Evolutionary conservation across 1,140 invertebrate species (phyloP), one percentile per base, ranked within the genome.

Genomic region (Drosophila ercepeae): DNA sequence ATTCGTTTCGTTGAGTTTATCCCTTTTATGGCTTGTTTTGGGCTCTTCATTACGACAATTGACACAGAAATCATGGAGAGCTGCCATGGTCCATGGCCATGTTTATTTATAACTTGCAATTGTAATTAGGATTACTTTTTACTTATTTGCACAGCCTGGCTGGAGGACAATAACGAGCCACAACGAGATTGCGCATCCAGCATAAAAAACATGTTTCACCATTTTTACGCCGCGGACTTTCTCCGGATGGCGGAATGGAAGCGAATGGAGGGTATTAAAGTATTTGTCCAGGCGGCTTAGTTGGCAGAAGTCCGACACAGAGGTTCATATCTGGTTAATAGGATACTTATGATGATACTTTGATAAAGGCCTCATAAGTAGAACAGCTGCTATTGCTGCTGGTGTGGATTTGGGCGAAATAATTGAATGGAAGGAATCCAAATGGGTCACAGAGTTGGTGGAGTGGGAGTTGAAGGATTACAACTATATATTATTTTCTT

Each of bases 91-190:
- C 54, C 65, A 61, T 78, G 64, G 54, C 71, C 81, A 88, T 86
- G 79, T 86, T 86, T 86, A 86, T 81, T 81, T 86, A 86, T 88
- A 86, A 88, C 82, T 86, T 75, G 60, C 76, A 81, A 86, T 86
- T 86, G 82, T 86, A 86, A 86, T 86, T 86, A 86, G 81, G 81
- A 86, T 86, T 86, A 86, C 75, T 84, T 88, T 79, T 88, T 88
- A 81, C 82, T 74, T 86, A 86, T 88, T 86, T 86, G 82, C 81
- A 84, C 63, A 27, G 71, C 49, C 68, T 52, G 14, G 4, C 36
- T 9, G 2, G 16, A 63, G 44, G 59, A 65, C 58, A 49, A 23
- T 41, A 27, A 16, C 14, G 32, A 46, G 39, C 46, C 49, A 64
- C 50, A 64, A 70, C 52, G 68, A 70, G 36, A 45, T 16, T 21